Base-by-base conservation (phyloP, 2,797 vertebrate species). In the Toxotes lorentzi region DNA sequence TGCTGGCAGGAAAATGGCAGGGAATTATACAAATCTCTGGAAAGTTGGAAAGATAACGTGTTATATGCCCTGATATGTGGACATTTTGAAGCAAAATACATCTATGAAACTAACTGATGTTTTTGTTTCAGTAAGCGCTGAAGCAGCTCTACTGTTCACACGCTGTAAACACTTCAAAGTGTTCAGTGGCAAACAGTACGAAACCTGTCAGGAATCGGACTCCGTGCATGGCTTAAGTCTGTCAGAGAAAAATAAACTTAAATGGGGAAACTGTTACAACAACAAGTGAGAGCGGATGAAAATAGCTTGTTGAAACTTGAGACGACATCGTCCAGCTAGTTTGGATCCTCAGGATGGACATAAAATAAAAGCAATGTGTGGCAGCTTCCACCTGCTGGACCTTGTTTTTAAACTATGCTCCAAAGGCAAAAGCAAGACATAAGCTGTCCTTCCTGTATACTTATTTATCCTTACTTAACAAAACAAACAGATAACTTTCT, bases 291-390 rank as follows among this genome's bases (percentile, higher is more conserved):
- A 45, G 51, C 30, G 30, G 66, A 75, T 82, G 16, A 73, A 91
- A 92, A 93, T 92, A 93, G 86, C 68, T 12, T 14, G 6, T 30
- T 79, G 90, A 90, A 91, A 94, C 73, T 30, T 62, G 79, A 93
- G 61, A 87, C 73, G 12, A 60, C 56, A 70, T 73, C 3, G 1
- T 50, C 12, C 27, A 65, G 70, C 70, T 58, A 23, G 24, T 83
- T 73, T 79, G 67, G 59, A 41, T 66, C 48, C 47, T 78, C 40
- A 16, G 69, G 57, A n/a, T 50, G 17, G 45, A 78, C 50, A n/a
- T 40, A 79, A 76, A 79, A 72, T 63, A 62, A 81, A 72, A 60
- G 11, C 57, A 70, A 79, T 17, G 16, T 24, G 35, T 48, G 19
- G 53, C 27, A 43, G 40, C 17, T 48, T 59, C 0, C 4, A 24